Conservation (phyloP, 2,113 vertebrate species). For the Callorhinus ursinus region DNA sequence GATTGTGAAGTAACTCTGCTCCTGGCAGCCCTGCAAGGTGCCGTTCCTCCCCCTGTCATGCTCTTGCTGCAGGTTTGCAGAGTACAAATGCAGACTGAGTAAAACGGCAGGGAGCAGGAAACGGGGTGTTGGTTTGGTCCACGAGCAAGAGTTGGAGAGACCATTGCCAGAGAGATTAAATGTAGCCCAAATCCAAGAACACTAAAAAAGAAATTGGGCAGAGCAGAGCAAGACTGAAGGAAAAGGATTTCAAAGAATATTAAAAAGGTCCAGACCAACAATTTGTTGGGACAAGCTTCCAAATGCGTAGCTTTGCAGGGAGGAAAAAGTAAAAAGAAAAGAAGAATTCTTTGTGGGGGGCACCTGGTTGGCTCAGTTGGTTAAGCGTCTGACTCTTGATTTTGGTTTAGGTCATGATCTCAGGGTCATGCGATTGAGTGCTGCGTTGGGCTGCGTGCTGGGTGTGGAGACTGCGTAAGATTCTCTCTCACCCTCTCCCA, state of each 20-base stretch:
- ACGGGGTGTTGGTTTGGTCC: too few species aligned
- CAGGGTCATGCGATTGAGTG: background rate
- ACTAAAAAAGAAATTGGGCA: background rate
- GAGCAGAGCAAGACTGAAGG: background rate
- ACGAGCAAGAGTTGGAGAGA: background rate
- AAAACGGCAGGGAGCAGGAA: too few species aligned
- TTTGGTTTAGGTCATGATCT: background rate
- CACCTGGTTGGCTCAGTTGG: background rate
- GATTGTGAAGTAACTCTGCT: background rate
- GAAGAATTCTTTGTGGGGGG: background rate
- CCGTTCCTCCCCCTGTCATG: rapidly evolving
- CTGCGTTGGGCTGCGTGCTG: background rate
- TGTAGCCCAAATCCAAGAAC: background rate
- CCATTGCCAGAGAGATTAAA: background rate
- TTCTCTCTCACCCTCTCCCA: background rate
- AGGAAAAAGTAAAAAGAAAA: background rate
- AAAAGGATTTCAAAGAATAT: background rate
- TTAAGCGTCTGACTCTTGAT: background rate
- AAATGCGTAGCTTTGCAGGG: background rate
- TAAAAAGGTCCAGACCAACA: background rate
- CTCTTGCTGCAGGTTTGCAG: background rate
- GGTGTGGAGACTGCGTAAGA: background rate
- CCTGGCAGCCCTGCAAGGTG: rapidly evolving
- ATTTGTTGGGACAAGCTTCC: background rate
- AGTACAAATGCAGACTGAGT: background rate